Evolutionary conservation across 2,888 invertebrate genomes (phyloP).

Genomic region (Cryptops parisi): DNA sequence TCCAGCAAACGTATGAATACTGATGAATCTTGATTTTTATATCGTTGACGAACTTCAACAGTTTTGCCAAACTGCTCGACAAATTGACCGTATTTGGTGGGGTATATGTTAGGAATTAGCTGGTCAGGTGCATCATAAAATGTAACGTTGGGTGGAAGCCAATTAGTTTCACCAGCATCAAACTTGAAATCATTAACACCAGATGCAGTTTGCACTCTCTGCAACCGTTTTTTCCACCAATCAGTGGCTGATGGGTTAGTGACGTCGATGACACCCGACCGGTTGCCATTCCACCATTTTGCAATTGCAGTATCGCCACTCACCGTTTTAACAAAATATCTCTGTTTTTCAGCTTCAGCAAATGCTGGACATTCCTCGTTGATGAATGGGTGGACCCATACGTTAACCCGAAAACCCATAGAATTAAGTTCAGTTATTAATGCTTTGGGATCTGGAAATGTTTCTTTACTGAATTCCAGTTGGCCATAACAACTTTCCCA

Average conservation of each 20-base stretch:
- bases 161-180: slow-evolving; percentile 62
- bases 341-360: slow-evolving; percentile 23
- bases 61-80: slow-evolving; percentile 37
- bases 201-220: slow-evolving; percentile 40
- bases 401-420: slow-evolving; percentile 25
- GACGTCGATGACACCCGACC: slow-evolving; percentile 51
- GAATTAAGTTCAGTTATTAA: slow-evolving; percentile 25
- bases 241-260: slow-evolving; percentile 49
- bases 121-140: slow-evolving; percentile 19
- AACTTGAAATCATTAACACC: slow-evolving; percentile 64
- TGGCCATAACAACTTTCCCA: slow-evolving; percentile 31
- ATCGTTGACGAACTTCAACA: slow-evolving; percentile 57
- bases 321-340: slow-evolving; percentile 36
- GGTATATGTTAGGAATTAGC: slow-evolving; percentile 24
- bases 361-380: slow-evolving; percentile 25
- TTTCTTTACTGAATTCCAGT: slow-evolving; percentile 28
- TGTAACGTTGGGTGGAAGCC: slow-evolving; percentile 43
- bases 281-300: slow-evolving; percentile 39
- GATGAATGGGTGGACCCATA: slow-evolving; percentile 31
- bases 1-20: slow-evolving; percentile 63
- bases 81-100: slow-evolving; percentile 23
- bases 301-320: slow-evolving; percentile 26
- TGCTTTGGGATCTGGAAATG: slow-evolving; percentile 27
- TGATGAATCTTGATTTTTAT: slow-evolving; percentile 51
- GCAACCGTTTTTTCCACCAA: slow-evolving; percentile 33